Evolutionary conservation across 2,888 invertebrate genomes (phyloP), one percentile per base, ranked within the genome.

Genomic region (Diloba caeruleocephala): DNA sequence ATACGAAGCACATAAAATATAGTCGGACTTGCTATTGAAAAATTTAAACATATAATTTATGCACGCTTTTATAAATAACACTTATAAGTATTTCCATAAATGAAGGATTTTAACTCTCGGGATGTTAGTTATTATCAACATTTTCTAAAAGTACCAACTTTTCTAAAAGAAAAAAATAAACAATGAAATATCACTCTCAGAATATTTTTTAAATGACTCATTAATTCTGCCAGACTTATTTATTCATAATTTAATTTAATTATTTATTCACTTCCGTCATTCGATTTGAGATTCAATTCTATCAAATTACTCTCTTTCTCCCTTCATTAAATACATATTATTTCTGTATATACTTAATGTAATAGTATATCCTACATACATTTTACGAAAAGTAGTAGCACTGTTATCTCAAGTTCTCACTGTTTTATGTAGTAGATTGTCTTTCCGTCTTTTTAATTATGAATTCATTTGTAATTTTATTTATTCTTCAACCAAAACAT

Each of bases 381-480:
- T 13, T 33, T 46, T 28, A 45, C 37, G 2, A 37, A 13, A n/a
- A 32, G 62, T 79, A 82, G 73, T 71, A 54, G 56, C 54, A 65
- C 69, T 52, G 68, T 66, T 60, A 71, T 74, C 55, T 76, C 65
- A 55, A 63, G 68, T 68, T 74, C 74, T 71, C 70, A 76, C 68
- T 71, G 74, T 73, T 67, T 51, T 58, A 51, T 71, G 73, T 74
- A 78, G 66, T 71, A 71, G 64, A 55, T 31, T 44, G 19, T 59
- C 28, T 48, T 57, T 51, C 56, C 26, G 21, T 21, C 29, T 29
- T 56, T 49, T 53, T 2, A 37, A 31, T 15, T 14, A 13, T 58
- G 39, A 36, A 9, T 45, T 31, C 10, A n/a, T 34, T 37, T 36
- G 28, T 39, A 37, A 36, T 26, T 23, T 26, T 62, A 13, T 49